Conservation (phyloP, 2,113 vertebrate species). For the Danio rerio region DNA sequence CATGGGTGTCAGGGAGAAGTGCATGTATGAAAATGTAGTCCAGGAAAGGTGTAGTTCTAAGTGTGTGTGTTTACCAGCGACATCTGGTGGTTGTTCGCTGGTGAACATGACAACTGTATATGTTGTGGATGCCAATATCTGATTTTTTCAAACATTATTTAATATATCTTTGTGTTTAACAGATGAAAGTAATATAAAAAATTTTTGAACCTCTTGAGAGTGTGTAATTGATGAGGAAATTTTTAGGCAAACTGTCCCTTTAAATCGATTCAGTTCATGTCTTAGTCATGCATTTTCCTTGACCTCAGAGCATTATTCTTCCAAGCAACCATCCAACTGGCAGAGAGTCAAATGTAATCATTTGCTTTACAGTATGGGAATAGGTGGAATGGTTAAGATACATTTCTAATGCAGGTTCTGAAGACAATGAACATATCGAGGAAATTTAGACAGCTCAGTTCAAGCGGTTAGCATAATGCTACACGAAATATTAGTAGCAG, state of each 20-base stretch:
- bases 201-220: too few species aligned
- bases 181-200: too few species aligned
- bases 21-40: too few species aligned
- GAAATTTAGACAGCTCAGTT: constrained; percentile 63
- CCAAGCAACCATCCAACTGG: not conserved
- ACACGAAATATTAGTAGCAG: constrained; percentile 68
- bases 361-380: constrained; percentile 47
- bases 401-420: constrained; percentile 37
- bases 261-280: not conserved
- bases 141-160: too few species aligned
- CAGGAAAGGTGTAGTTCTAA: too few species aligned
- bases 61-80: too few species aligned
- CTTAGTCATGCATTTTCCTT: not conserved
- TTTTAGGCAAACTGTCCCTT: not conserved
- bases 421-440: constrained; percentile 59
- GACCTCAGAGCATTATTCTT: not conserved
- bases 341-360: not conserved
- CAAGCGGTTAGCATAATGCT: constrained; percentile 66
- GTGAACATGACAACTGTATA: too few species aligned
- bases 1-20: too few species aligned
- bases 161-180: too few species aligned
- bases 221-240: too few species aligned
- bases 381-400: constrained; percentile 50
- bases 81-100: too few species aligned
- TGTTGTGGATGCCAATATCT: too few species aligned